Evolutionary conservation across 2,888 invertebrate species (phyloP), one percentile per base, ranked within the genome.

Genomic region (Amaurobius ferox): DNA sequence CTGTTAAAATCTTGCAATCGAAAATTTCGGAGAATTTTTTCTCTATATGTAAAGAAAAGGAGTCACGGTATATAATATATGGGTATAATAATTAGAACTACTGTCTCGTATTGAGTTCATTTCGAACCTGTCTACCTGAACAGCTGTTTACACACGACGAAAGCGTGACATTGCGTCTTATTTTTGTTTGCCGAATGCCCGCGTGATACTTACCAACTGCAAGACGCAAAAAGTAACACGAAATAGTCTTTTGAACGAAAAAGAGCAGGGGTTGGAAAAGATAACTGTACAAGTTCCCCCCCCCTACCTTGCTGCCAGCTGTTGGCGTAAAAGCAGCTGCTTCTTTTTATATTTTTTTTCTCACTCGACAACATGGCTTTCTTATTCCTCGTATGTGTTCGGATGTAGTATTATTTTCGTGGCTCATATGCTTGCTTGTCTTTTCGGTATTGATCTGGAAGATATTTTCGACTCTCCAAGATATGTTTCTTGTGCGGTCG

Each of bases 131-230:
- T n/a, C n/a, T 19, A 23, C 55, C 23, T 5, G 5, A 55, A 55
- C 55, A 55, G 55, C 55, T 55, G 55, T 23, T 55, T 55, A 55
- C 55, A 23, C 55, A 55, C 55, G 3, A 11, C 19, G 55, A 23
- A 23, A 55, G 55, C 23, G 55, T 55, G 55, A 55, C 55, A 23
- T 23, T 2, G 44, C 55, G 19, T 55, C 55, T 55, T 55, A 55
- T 55, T 55, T 55, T 23, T 55, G 55, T 55, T 55, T 23, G 23
- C 13, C 55, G 55, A 55, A 16, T 23, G 44, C 55, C 11, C 23
- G 55, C 3, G 23, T 55, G 55, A 55, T 55, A 55, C 55, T 55
- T 55, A 55, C 55, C 55, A 55, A 55, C 55, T 55, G 55, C 23
- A 23, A 55, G 55, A 55, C 23, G 55, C 44, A 44, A 44, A 44